A percentile compares a stretch with the other conserved stretches of the same genome.
Conservation (phyloP, 1,140 invertebrate genomes). For the Gryon sp. region DNA sequence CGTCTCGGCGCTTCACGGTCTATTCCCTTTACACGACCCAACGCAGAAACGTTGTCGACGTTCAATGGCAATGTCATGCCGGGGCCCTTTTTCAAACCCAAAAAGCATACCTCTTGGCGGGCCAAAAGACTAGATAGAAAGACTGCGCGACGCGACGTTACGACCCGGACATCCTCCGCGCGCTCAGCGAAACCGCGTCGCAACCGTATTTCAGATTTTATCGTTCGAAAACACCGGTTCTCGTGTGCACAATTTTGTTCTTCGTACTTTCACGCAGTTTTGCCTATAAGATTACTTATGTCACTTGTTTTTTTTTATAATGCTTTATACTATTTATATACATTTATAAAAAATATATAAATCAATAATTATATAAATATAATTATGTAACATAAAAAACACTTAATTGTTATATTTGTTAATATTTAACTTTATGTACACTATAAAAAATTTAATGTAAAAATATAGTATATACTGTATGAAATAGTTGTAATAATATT, state of each 20-base stretch:
- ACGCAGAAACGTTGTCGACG: slow-evolving; percentile 33
- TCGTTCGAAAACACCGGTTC: slow-evolving; percentile 66
- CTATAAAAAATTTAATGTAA: too few species aligned
- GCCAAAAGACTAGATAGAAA: slow-evolving; percentile 64
- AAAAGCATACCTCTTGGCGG: slow-evolving; percentile 53
- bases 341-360: too few species aligned
- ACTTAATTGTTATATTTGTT: too few species aligned
- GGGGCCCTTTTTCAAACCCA: slow-evolving; percentile 47
- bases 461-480: too few species aligned
- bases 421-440: too few species aligned
- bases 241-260: slow-evolving; percentile 35
- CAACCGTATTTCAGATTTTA: slow-evolving; percentile 78
- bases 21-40: slow-evolving; percentile 57
- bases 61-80: slow-evolving; percentile 46
- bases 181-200: slow-evolving; percentile 56
- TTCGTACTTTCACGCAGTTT: slow-evolving; percentile 26
- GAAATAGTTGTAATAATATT: too few species aligned
- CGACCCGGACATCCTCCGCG: slow-evolving; percentile 75
- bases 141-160: slow-evolving; percentile 64
- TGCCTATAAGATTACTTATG: slow-evolving; percentile 2
- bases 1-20: slow-evolving; percentile 58
- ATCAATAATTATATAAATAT: too few species aligned
- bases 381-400: too few species aligned
- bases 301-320: slow-evolving; percentile 5
- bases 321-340: not conserved